Conservation (phyloP, 2,888 invertebrate genomes). For the Netelia fuscicornis region DNA sequence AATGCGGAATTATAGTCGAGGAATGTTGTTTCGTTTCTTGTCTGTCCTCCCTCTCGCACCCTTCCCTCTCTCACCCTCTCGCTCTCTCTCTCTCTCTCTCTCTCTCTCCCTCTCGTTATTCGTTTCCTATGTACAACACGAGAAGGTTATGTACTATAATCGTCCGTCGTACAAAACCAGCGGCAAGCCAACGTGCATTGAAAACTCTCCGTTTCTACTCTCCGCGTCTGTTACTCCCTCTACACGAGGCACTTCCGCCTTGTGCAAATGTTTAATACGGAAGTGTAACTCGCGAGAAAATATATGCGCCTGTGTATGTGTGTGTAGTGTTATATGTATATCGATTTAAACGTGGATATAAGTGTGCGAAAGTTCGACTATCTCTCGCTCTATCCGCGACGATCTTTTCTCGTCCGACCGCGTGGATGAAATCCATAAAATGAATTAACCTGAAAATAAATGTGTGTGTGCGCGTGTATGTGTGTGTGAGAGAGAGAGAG, state of each 20-base stretch:
- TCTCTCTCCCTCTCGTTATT: too few relatives aligned
- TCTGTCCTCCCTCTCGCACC: background rate
- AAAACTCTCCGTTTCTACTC: conserved; percentile 18
- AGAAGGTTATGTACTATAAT: conserved; percentile 17
- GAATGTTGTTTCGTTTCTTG: conserved; percentile 15
- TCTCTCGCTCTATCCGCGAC: background rate
- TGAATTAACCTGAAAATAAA: background rate
- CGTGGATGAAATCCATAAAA: conserved; percentile 34
- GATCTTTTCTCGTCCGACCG: conserved; percentile 25
- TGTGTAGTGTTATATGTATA: background rate
- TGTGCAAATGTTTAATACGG: conserved; percentile 45
- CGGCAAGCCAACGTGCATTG: conserved; percentile 12
- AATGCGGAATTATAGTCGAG: conserved; percentile 37
- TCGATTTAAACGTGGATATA: background rate
- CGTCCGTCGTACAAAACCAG: background rate
- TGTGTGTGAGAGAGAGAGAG: background rate
- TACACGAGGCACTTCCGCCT: background rate
- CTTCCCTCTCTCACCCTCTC: background rate
- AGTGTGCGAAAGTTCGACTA: background rate
- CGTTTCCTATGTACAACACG: conserved; percentile 47
- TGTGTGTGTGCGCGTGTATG: background rate
- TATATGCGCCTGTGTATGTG: conserved; percentile 7
- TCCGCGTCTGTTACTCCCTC: background rate
- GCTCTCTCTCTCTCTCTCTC: background rate
- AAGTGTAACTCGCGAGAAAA: conserved; percentile 31